Base-by-base conservation (phyloP, 2,888 invertebrate genomes). In the Tortricodes alternella region DNA sequence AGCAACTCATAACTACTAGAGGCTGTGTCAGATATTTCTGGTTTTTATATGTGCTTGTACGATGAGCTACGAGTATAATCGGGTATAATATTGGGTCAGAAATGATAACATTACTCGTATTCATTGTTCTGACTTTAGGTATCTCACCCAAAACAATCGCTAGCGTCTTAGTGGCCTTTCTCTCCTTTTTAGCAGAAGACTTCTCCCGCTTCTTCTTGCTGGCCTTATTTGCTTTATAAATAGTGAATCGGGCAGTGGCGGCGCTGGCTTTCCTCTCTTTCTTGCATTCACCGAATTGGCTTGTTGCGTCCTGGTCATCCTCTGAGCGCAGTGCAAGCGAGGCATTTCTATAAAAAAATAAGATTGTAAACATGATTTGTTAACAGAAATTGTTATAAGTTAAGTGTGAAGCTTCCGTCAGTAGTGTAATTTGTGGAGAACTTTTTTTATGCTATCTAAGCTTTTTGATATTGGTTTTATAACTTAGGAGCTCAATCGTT, bases 161-260 rank as follows among this genome's bases (percentile, higher is more conserved):
- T 65, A 99, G 89, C 6, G 99, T 99, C 92, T 99, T 99, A 6
- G 99, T 99, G 24, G 99, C 99, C 85, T 99, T 98, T 59, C 98
- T 93, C 78, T 99, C 99, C 73, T 96, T 97, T 83, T 96, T 97
- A 2, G 97, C 97, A 0, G 97, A 96, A 16, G 97, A 97, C 76
- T 97, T 98, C 76, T 98, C 98, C 46, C 97, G 92, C 88, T 98
- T 98, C 92, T 98, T 98, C 83, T 97, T 95, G 76, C 97, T 96
- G 38, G 97, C 97, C 86, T 98, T 98, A 91, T 97, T 97, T 53
- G 97, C 96, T 86, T 97, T 97, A 89, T 97, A 97, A 76, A 97
- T 97, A 62, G 97, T 97, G 85, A 97, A 97, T 67, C 97, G 93
- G 37, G 95, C 94, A 0, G 94, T 94, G 0, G 94, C 92, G 1